phyloP scores from a whole-genome alignment of 37 sponge, comb jelly and placozoan species.

The Ianthella basta region DNA sequence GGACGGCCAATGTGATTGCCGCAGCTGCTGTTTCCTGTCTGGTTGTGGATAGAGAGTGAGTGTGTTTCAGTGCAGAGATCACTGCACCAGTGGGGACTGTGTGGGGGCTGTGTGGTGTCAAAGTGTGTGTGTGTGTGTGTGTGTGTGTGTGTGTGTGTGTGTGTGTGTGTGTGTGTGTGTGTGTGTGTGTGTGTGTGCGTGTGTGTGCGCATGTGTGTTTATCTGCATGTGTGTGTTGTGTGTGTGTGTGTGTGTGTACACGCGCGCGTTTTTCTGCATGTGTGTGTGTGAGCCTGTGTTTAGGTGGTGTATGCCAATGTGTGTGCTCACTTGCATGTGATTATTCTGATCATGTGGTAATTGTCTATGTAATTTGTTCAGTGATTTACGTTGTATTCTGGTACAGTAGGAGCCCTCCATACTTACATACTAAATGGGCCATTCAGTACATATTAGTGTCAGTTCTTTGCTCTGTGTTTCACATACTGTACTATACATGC shows the following conservation, averaged over 20 bases:
- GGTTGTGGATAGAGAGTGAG: constrained; percentile 91
- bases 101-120: not conserved
- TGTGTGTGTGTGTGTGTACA: too few relatives aligned
- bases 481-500: not conserved
- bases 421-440: too few relatives aligned
- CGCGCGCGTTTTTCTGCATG: too few relatives aligned
- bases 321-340: not conserved
- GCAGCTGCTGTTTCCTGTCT: constrained; percentile 79
- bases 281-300: not conserved
- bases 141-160: not conserved
- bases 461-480: too few relatives aligned
- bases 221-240: not conserved
- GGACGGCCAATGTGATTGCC: constrained; percentile 97
- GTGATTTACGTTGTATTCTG: too few relatives aligned
- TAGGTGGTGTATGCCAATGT: not conserved
- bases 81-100: not conserved
- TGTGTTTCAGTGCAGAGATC: not conserved
- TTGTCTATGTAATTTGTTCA: too few relatives aligned
- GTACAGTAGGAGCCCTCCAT: too few relatives aligned
- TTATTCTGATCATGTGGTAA: not conserved
- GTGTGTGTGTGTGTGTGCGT: not conserved
- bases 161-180: not conserved
- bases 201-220: not conserved
- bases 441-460: too few relatives aligned
- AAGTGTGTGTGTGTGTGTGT: not conserved